These are phyloP conservation scores for Eutrigla gurnardus DNA, from an alignment of 2,797 vertebrate species.

Conservation along the genomic window DNA sequence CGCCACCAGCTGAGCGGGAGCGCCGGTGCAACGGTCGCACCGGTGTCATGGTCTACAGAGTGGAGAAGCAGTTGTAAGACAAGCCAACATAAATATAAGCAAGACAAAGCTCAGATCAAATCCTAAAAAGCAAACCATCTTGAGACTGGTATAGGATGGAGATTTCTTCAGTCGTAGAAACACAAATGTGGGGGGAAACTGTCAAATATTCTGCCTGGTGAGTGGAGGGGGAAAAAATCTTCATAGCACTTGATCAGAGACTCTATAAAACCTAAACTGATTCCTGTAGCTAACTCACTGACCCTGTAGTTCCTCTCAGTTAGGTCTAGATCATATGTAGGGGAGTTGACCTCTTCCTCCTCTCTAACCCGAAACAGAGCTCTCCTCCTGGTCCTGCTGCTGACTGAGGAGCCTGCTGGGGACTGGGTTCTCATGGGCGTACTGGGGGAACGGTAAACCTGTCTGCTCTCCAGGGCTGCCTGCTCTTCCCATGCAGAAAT, in stretches of 20 bases:
- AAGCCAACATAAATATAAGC: not conserved
- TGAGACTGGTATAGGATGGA: not conserved
- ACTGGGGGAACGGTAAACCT: slow-evolving; percentile 63
- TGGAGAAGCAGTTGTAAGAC: not conserved
- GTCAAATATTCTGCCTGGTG: not conserved
- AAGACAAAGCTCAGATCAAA: not conserved
- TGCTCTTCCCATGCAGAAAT: slow-evolving; percentile 88
- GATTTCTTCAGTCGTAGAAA: not conserved
- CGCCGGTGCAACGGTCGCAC: slow-evolving; percentile 87
- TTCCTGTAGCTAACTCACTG: slow-evolving; percentile 77
- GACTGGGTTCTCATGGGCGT: slow-evolving; percentile 73
- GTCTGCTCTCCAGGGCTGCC: slow-evolving; percentile 73
- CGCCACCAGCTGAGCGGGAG: slow-evolving; percentile 91
- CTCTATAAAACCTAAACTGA: slow-evolving; percentile 12
- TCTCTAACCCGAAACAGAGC: slow-evolving; percentile 77
- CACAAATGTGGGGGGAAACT: not conserved
- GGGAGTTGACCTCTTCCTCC: slow-evolving; percentile 54
- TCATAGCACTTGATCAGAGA: not conserved
- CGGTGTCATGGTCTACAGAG: slow-evolving; percentile 81
- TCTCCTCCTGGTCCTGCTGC: slow-evolving; percentile 62
- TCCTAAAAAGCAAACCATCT: not conserved
- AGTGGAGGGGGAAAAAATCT: not conserved
- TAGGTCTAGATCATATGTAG: slow-evolving; percentile 80
- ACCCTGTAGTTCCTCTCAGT: slow-evolving; percentile 87
- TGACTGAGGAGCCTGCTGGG: slow-evolving; percentile 55